Base-by-base conservation (phyloP, 2,888 invertebrate genomes). In the Agrochola litura region DNA sequence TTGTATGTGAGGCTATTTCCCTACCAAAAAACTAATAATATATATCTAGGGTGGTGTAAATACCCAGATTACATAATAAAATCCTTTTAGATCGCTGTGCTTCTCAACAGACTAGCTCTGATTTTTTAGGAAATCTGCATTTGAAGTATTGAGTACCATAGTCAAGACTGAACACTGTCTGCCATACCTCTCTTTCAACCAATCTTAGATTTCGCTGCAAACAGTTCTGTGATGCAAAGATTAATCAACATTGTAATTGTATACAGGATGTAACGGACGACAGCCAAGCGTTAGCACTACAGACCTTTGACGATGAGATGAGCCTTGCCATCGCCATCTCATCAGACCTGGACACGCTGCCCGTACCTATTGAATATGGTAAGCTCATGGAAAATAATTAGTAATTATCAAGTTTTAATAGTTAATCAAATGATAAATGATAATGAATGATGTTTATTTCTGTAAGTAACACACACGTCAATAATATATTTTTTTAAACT, bases 201-300 rank as follows among this genome's bases (percentile, higher is more conserved):
- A 37, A 4, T 10, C 6, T n/a, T n/a, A 6, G n/a, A 10, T 56
- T n/a, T 68, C 0, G 16, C 16, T 16, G 54, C n/a, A 49, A 30
- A 49, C 1, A 0, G 37, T 54, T n/a, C 52, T 6, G 30, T 30
- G 12, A 12, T 3, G 22, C 67, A 37, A 3, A 37, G 2, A 22
- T 30, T 66, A 37, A 37, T n/a, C 0, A 54, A n/a, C 37, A n/a
- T 56, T 56, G 16, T 56, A n/a, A 16, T 10, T 37, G 16, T 54
- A 12, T 16, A 1, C 86, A 92, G 92, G 91, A 92, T 79, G 93
- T 87, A 63, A 78, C 88, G 19, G 88, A 86, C 52, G 91, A 91
- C 72, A 91, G 91, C 58, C 93, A 91, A 73, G 93, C 93, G 78
- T 88, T 95, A 76, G 95, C 94, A 63, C 87, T 95, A 37, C 94